phyloP scores from a whole-genome alignment of 92 coral and sea anemone species.

The Metridium senile region DNA sequence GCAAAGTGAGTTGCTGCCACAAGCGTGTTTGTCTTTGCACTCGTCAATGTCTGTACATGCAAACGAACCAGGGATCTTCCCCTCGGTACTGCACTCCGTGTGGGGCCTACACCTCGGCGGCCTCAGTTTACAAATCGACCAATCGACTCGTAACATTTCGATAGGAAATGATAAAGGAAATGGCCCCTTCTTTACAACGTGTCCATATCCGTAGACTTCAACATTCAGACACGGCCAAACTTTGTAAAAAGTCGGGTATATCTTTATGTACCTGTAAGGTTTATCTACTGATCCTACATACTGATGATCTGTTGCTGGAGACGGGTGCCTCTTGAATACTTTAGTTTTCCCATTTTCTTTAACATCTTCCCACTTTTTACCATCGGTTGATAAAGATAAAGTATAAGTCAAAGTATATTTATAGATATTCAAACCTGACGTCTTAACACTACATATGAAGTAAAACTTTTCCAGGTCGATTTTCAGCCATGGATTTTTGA shows the following conservation, averaged over 20 bases:
- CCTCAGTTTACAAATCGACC: slow-evolving; percentile 23
- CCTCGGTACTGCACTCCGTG: slow-evolving; percentile 16
- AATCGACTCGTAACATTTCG: background rate
- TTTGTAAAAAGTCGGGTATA: background rate
- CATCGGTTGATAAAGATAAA: slow-evolving; percentile 10
- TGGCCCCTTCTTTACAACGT: background rate
- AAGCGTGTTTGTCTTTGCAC: slow-evolving; percentile 1
- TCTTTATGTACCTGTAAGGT: slow-evolving; percentile 9
- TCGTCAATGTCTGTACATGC: slow-evolving; percentile 34
- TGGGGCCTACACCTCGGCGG: slow-evolving; percentile 2
- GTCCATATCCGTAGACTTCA: slow-evolving; percentile 23
- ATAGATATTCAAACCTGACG: background rate
- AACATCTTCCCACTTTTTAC: slow-evolving; percentile 1
- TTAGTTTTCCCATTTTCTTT: background rate
- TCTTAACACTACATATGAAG: slow-evolving; percentile 15
- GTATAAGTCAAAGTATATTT: slow-evolving; percentile 2
- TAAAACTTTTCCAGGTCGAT: background rate
- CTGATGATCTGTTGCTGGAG: background rate
- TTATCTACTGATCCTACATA: slow-evolving; percentile 1
- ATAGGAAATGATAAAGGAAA: background rate
- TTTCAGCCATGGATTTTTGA: slow-evolving; percentile 7
- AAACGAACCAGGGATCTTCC: background rate
- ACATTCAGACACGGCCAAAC: slow-evolving; percentile 8
- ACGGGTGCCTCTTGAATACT: background rate
- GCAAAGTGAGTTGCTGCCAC: slow-evolving; percentile 17